Conservation (phyloP, 2,888 invertebrate genomes). For the Stratiomys singularior region DNA sequence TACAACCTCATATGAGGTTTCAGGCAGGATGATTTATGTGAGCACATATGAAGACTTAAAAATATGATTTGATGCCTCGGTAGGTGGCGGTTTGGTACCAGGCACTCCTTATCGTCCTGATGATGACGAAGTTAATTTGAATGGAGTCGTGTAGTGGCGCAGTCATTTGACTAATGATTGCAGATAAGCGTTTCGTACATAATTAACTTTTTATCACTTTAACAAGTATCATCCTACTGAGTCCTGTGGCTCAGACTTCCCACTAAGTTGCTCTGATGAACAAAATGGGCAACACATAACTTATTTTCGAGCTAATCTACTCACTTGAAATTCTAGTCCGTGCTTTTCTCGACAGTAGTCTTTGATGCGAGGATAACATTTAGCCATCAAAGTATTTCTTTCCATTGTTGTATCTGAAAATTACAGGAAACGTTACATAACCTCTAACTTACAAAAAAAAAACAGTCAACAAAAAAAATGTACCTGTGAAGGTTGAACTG, state of each 20-base stretch:
- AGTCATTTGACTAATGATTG: constrained; percentile 19
- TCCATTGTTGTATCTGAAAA: constrained; percentile 94
- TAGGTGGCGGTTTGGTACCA: constrained; percentile 4
- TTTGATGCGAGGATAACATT: constrained; percentile 96
- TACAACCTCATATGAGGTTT: background rate
- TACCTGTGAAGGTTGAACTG: constrained; percentile 98
- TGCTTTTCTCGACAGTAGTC: constrained; percentile 97
- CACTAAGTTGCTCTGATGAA: no score
- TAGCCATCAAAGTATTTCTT: constrained; percentile 96
- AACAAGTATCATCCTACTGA: no score
- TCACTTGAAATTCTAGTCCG: constrained; percentile 96
- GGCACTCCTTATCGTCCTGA: constrained; percentile 1
- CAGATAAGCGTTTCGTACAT: background rate
- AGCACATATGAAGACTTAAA: constrained; percentile 20
- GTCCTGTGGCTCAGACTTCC: no score
- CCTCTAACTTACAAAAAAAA: background rate
- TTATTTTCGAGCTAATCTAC: no score
- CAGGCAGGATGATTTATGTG: background rate
- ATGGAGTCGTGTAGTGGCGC: background rate
- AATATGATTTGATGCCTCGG: constrained; percentile 5
- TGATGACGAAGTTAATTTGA: background rate
- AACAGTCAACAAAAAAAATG: constrained; percentile 55
- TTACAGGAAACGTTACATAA: background rate
- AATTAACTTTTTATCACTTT: background rate
- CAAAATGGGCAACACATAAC: no score